These are phyloP conservation scores for Smutsia gigantea DNA, from an alignment of 2,797 vertebrate genomes.

Conservation along the genomic window DNA sequence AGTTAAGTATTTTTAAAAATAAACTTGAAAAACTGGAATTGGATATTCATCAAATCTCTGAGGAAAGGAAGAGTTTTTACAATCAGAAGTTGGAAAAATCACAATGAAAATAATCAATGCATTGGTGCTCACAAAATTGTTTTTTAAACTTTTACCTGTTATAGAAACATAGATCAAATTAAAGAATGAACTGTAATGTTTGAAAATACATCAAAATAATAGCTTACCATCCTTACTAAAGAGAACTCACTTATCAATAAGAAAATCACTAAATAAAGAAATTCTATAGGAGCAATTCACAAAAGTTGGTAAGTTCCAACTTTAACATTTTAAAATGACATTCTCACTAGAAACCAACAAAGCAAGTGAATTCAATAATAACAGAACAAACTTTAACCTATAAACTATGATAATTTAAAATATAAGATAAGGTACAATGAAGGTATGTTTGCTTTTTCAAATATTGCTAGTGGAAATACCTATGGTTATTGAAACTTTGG, in stretches of 20 bases:
- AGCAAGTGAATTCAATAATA: background rate
- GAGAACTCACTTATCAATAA: background rate
- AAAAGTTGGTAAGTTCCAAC: background rate
- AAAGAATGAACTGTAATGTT: background rate
- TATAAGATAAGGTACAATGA: background rate
- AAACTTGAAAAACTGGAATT: background rate
- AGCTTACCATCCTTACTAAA: background rate
- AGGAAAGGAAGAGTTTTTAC: background rate
- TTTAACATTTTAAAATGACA: background rate
- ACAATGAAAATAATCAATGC: background rate
- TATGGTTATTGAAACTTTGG: background rate
- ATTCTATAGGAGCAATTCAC: background rate
- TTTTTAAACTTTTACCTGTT: background rate
- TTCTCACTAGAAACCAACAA: background rate
- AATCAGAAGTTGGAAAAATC: conserved; percentile 39
- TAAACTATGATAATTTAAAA: conserved; percentile 2
- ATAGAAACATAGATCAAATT: background rate
- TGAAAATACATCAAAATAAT: conserved; percentile 38
- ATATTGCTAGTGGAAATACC: background rate
- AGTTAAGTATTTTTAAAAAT: conserved; percentile 52
- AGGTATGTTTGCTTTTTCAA: background rate
- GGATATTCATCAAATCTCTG: conserved; percentile 14
- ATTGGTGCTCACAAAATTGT: background rate
- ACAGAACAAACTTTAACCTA: background rate
- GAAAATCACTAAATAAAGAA: conserved; percentile 25